Conservation (phyloP, 2,797 vertebrate species). For the Enteromius paludinosus region DNA sequence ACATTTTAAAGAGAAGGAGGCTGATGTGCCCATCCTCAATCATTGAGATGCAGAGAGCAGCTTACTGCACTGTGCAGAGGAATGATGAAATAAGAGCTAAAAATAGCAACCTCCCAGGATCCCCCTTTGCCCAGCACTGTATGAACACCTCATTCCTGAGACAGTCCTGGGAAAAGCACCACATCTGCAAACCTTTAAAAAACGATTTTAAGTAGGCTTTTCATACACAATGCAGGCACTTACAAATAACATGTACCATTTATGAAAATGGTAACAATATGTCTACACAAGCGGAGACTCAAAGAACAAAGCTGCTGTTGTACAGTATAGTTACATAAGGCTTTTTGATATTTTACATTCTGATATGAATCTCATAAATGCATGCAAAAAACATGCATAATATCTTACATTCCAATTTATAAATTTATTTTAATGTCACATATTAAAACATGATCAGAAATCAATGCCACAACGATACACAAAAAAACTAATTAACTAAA, state of each 20-base stretch:
- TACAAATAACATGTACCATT: neutral
- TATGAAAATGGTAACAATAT: neutral
- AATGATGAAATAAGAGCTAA: conserved; percentile 83
- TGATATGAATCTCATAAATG: neutral
- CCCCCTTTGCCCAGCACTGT: conserved; percentile 77
- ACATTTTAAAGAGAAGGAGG: conserved; percentile 24
- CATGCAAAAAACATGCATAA: neutral
- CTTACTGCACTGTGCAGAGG: conserved; percentile 70
- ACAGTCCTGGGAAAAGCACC: conserved; percentile 51
- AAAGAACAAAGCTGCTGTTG: neutral
- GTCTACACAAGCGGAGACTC: neutral
- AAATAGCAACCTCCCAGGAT: conserved; percentile 84
- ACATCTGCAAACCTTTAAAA: conserved; percentile 13
- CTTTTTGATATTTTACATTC: neutral
- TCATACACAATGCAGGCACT: neutral
- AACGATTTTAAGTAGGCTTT: conserved; percentile 8
- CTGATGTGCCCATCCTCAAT: conserved; percentile 59
- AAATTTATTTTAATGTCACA: neutral
- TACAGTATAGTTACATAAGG: neutral
- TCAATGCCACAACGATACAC: neutral
- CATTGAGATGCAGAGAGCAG: conserved; percentile 79
- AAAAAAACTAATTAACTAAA: neutral
- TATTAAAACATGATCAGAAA: neutral
- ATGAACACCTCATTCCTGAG: conserved; percentile 72
- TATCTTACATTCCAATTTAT: neutral